Evolutionary conservation across 2,797 vertebrate genomes (phyloP).

Genomic region (Anabas testudineus): DNA sequence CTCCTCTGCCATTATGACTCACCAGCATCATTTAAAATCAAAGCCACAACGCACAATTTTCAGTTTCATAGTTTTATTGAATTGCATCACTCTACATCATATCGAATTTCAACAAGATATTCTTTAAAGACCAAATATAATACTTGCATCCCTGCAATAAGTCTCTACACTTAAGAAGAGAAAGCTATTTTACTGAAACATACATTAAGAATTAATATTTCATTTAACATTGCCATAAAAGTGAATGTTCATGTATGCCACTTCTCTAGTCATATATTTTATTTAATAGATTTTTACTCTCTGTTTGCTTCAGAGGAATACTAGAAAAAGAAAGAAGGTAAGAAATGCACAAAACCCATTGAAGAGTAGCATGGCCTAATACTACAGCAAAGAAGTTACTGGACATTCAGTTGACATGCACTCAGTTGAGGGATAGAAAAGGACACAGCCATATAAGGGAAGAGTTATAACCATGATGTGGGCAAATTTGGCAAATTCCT

Average conservation of each 20-base stretch:
- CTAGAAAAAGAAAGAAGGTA: slow-evolving; percentile 86
- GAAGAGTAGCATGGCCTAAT: slow-evolving; percentile 86
- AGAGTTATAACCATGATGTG: slow-evolving; percentile 61
- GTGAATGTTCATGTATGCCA: slow-evolving; percentile 78
- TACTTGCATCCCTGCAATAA: slow-evolving; percentile 88
- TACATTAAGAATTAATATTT: slow-evolving; percentile 86
- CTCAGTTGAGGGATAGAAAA: slow-evolving; percentile 83
- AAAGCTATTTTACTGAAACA: slow-evolving; percentile 88
- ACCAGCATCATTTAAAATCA: slow-evolving; percentile 19
- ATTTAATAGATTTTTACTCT: slow-evolving; percentile 76
- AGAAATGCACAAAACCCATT: slow-evolving; percentile 87
- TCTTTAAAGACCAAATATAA: slow-evolving; percentile 86
- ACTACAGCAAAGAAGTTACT: slow-evolving; percentile 87
- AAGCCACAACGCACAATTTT: slow-evolving; percentile 26
- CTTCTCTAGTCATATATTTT: slow-evolving; percentile 77
- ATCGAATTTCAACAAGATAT: slow-evolving; percentile 89
- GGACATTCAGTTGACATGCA: slow-evolving; percentile 89
- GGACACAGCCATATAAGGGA: slow-evolving; percentile 70
- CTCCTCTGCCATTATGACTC: background rate
- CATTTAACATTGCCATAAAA: slow-evolving; percentile 88
- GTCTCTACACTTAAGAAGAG: slow-evolving; percentile 85
- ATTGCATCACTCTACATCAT: slow-evolving; percentile 88
- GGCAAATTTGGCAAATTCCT: slow-evolving; percentile 61
- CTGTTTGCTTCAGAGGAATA: slow-evolving; percentile 80
- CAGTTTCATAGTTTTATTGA: slow-evolving; percentile 84